These are phyloP conservation scores for Drepanosiphum platanoidis DNA, from an alignment of 2,888 invertebrate species.

Conservation along the genomic window DNA sequence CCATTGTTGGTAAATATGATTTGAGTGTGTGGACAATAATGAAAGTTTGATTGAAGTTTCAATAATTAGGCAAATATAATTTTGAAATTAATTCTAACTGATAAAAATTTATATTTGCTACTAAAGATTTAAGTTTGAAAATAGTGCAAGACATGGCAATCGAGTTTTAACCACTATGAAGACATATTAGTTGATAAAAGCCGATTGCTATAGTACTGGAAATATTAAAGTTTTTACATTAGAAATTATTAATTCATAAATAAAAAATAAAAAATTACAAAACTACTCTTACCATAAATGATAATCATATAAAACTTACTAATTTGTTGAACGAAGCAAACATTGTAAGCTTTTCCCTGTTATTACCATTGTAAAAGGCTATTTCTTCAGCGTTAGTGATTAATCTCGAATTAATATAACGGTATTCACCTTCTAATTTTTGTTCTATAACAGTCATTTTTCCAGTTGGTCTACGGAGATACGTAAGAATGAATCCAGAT, in stretches of 20 bases:
- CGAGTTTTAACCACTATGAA: not conserved
- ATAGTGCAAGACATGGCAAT: too few relatives aligned
- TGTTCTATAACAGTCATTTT: constrained; percentile 93
- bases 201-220: not conserved
- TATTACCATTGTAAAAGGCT: constrained; percentile 83
- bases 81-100: too few relatives aligned
- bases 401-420: constrained; percentile 94
- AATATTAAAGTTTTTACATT: not conserved
- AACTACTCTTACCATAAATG: not conserved
- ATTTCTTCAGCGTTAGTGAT: constrained; percentile 98
- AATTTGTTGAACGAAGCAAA: constrained; percentile 90
- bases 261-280: not conserved
- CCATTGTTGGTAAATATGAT: too few relatives aligned
- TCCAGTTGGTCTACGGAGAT: constrained; percentile 87
- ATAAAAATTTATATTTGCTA: too few relatives aligned
- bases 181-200: not conserved
- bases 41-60: too few relatives aligned
- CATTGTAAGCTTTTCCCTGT: constrained; percentile 87
- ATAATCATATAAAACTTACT: constrained; percentile 66
- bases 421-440: constrained; percentile 97
- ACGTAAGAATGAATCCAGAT: constrained; percentile 87
- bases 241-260: not conserved
- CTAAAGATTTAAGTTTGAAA: too few relatives aligned
- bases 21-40: too few relatives aligned
- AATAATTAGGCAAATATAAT: too few relatives aligned